phyloP scores from a whole-genome alignment of 2,113 vertebrate species.

The Chaetorhynchus papuensis region DNA sequence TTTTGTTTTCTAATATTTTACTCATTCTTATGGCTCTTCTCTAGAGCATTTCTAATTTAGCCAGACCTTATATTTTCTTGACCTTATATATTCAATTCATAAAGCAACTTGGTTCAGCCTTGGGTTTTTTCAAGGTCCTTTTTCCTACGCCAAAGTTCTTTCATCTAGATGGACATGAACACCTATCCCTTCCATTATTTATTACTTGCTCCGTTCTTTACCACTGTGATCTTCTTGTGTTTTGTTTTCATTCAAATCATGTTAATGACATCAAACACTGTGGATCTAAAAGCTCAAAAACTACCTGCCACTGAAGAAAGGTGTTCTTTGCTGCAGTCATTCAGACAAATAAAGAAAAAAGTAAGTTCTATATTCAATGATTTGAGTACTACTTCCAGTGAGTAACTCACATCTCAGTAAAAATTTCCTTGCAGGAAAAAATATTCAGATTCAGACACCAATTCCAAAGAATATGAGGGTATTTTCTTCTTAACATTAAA shows the following conservation, averaged over 20 bases:
- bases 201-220: neutral
- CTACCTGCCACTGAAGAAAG: neutral
- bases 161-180: neutral
- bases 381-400: neutral
- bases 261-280: neutral
- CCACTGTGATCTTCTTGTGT: neutral
- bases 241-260: neutral
- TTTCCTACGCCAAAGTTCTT: neutral
- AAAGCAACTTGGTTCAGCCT: neutral
- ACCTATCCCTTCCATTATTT: neutral
- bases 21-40: neutral
- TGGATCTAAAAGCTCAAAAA: neutral
- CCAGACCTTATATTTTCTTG: neutral
- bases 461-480: neutral
- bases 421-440: neutral
- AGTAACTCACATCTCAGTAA: neutral
- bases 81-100: neutral
- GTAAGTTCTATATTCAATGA: neutral
- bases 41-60: neutral
- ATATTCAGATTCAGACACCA: neutral
- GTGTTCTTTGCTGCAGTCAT: neutral
- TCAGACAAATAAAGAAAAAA: neutral
- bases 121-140: neutral
- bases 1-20: neutral
- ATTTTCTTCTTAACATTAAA: neutral